Base-by-base conservation (phyloP, 2,113 vertebrate species). In the Hippolais icterina region DNA sequence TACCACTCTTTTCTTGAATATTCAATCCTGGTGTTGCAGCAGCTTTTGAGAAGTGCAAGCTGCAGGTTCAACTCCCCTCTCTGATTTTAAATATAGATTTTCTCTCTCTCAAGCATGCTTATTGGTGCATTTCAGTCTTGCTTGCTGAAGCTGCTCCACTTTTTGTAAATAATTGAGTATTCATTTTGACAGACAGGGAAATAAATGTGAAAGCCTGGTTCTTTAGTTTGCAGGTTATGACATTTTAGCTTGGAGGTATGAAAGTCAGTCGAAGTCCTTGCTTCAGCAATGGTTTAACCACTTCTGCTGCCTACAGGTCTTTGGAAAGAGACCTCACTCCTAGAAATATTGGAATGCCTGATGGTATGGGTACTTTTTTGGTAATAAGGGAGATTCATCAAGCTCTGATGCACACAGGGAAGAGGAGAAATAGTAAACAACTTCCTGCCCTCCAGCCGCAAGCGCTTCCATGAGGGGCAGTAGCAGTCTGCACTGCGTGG, bases 81-180 rank as follows among this genome's bases (percentile, higher is more conserved):
- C 33, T 81, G 52, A 64, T 83, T 95, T 92, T 94, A 90, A 92
- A 81, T 90, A 90, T 21, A 87, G 91, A 93, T 95, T 92, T 92
- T 83, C 76, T 44, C 74, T 86, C 29, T 93, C 79, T 86, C 35
- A 63, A 81, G 42, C 33, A 71, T 56, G 60, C 24, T 42, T 95
- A 47, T 63, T 92, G 92, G 89, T 90, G 83, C 75, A 81, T 90
- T 95, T 92, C 86, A 90, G 59, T 90, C 83, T 90, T 0, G 4
- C 86, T 92, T 81, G 76, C 63, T 93, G 90, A 92, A 92, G 64
- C 54, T 88, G 59, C 56, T 95, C 71, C 42, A 86, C 47, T 90
- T 95, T 90, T 74, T 94, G 94, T 96, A 95, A 96, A 97, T 97
- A 95, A 93, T 90, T 94, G 86, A 94, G 83, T 93, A 96, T 90